Conservation (phyloP, 2,113 vertebrate species). For the Pygoscelis adeliae region DNA sequence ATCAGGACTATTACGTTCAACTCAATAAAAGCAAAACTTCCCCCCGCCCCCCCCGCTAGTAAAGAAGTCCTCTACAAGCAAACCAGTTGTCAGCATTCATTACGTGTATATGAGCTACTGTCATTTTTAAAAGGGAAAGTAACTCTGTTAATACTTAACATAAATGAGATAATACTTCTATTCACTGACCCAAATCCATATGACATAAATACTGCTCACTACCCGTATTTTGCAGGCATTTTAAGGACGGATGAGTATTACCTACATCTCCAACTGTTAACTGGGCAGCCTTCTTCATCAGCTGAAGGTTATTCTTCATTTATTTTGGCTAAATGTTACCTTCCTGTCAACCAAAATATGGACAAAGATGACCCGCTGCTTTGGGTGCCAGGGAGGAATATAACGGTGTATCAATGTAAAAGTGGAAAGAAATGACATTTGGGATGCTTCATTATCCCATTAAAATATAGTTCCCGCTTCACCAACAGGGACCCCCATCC, state of each 20-base stretch:
- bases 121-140: neutral
- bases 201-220: neutral
- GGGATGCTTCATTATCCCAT: neutral
- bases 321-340: neutral
- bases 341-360: neutral
- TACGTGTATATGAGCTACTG: neutral
- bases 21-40: neutral
- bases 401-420: neutral
- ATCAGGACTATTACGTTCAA: neutral
- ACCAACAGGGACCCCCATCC: neutral
- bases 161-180: neutral
- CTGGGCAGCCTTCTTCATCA: neutral
- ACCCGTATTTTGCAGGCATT: neutral
- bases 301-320: neutral
- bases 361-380: neutral
- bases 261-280: neutral
- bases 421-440: neutral
- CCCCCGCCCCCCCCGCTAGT: neutral
- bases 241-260: neutral
- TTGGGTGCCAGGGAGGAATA: neutral
- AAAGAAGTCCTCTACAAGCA: neutral
- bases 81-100: neutral
- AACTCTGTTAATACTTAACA: neutral
- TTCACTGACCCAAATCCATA: neutral
- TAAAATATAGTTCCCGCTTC: neutral